Conservation (phyloP, 2,797 vertebrate genomes). For the Sternarchorhynchus goeldii region DNA sequence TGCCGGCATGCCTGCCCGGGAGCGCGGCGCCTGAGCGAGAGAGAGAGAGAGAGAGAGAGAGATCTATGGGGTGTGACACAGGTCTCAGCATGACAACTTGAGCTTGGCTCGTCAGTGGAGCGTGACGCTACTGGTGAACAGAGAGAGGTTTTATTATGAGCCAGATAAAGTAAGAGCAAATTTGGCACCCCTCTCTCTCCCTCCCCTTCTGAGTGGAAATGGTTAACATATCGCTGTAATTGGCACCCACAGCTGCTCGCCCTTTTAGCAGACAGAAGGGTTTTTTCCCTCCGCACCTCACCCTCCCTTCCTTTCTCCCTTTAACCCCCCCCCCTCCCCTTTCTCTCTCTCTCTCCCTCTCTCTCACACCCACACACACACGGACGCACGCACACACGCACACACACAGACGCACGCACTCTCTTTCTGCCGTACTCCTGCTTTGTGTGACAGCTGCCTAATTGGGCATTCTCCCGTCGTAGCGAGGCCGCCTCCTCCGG, state of each 20-base stretch:
- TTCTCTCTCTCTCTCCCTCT: background rate
- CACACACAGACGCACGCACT: background rate
- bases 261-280: constrained; percentile 69
- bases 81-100: constrained; percentile 17
- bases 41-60: background rate
- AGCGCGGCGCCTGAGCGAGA: background rate
- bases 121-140: constrained; percentile 42
- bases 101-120: constrained; percentile 34
- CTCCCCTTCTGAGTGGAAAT: constrained; percentile 80
- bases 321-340: background rate
- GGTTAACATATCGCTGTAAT: constrained; percentile 88
- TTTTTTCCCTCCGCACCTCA: constrained; percentile 56
- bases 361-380: background rate
- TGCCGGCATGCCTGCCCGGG: too few relatives aligned
- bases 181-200: constrained; percentile 33
- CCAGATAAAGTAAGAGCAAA: constrained; percentile 37
- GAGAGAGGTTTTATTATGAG: constrained; percentile 39
- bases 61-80: constrained; percentile 15
- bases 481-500: constrained; percentile 77
- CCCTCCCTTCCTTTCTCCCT: background rate
- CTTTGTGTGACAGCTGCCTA: constrained; percentile 92
- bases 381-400: background rate
- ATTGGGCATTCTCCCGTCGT: constrained; percentile 90
- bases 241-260: constrained; percentile 85
- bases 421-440: constrained; percentile 81